Conservation (phyloP, 2,797 vertebrate genomes). For the Poeciliopsis paucimaculata region DNA sequence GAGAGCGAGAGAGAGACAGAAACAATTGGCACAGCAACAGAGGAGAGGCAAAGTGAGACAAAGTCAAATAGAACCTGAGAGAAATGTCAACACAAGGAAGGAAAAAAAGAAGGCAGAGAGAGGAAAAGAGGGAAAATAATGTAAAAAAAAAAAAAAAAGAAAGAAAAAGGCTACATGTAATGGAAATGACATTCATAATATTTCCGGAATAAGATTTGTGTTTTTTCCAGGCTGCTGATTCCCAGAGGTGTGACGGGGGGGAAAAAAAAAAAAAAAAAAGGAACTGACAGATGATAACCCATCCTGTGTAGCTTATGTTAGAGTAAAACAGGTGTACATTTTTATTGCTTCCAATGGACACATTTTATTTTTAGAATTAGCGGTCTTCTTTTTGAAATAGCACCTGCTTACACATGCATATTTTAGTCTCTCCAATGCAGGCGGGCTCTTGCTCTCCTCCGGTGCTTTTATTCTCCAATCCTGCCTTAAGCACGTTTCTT, state of each 20-base stretch:
- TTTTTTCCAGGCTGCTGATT: slow-evolving; percentile 29
- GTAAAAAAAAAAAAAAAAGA: slow-evolving; percentile 7
- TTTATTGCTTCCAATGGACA: slow-evolving; percentile 20
- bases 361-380: slow-evolving; percentile 45
- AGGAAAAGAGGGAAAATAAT: slow-evolving; percentile 18
- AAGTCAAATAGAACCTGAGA: slow-evolving; percentile 64
- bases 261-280: too few relatives aligned
- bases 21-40: slow-evolving; percentile 44
- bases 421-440: slow-evolving; percentile 33
- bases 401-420: slow-evolving; percentile 44
- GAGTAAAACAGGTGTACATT: slow-evolving; percentile 34
- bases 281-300: slow-evolving; percentile 23
- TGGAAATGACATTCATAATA: slow-evolving; percentile 27
- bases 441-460: slow-evolving; percentile 11
- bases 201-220: slow-evolving; percentile 27
- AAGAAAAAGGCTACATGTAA: slow-evolving; percentile 11
- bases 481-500: slow-evolving; percentile 25
- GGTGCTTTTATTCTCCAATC: slow-evolving; percentile 19
- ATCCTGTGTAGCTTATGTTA: slow-evolving; percentile 18
- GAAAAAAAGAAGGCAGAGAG: slow-evolving; percentile 11
- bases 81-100: slow-evolving; percentile 43
- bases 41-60: slow-evolving; percentile 59
- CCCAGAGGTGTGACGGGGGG: slow-evolving; percentile 27
- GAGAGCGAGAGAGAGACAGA: slow-evolving; percentile 7
- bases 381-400: slow-evolving; percentile 54